Evolutionary conservation across 2,797 vertebrate species (phyloP), one percentile per base, ranked within the genome.

Genomic region (Tarsius wallacei): DNA sequence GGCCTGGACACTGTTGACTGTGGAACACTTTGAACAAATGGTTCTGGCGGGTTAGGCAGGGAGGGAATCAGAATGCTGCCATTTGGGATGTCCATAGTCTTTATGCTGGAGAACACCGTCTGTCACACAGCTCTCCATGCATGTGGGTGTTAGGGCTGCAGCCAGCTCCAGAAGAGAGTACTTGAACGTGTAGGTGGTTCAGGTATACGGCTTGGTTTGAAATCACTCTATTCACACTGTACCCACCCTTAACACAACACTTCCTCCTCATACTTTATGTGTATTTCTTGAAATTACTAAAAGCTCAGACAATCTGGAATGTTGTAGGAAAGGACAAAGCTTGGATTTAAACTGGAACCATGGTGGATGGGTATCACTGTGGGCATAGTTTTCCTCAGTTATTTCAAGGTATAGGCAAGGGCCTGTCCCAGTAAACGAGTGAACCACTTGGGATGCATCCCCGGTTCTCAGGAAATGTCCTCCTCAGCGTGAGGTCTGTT

Each of bases 351-450:
- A 93, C 49, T 55, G 15, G 66, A 74, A 84, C 47, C n/a, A 5
- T n/a, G 57, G 57, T 81, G 76, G 63, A 28, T 55, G 16, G 11
- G 22, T 89, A 5, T 93, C 36, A 22, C 63, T 42, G 66, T 66
- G 47, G 31, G 55, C 51, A 42, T 68, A 12, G 9, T 81, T 53
- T n/a, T 53, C 84, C 33, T 42, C 33, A 74, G 55, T 91, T 66
- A 87, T 86, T 94, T 96, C 42, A 70, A 51, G 59, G 73, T 90
- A 36, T 9, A 92, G 70, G 70, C 73, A 80, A 83, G 63, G 22
- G 1, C 81, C 31, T 77, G 22, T 80, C 47, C 22, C 12, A 31
- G 0, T 64, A 49, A 74, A 47, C 82, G 86, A 21, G 36, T 42
- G 53, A 86, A 17, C 55, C 33, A 14, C 53, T 53, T 63, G 70